A percentile compares a stretch with the other conserved stretches of the same genome.
Evolutionary conservation across 2,888 invertebrate species (phyloP).

Genomic region (Eucriotettix oculatus): DNA sequence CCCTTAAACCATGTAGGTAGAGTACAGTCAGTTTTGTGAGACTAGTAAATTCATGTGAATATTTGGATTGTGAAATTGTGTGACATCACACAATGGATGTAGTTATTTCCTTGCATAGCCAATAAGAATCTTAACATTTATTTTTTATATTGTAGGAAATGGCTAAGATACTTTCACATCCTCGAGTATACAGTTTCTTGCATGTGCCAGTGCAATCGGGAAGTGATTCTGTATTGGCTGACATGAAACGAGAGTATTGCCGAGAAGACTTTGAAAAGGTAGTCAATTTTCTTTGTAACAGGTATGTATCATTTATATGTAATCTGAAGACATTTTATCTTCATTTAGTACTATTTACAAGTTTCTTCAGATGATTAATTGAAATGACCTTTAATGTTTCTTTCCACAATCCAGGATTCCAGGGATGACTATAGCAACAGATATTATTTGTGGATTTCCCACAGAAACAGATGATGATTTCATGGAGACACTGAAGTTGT

Average conservation of each 20-base stretch:
- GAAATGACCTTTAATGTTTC: not conserved
- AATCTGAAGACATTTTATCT: not conserved
- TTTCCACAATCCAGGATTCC: constrained; percentile 45
- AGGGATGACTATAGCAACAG: constrained; percentile 87
- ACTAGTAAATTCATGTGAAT: too few relatives aligned
- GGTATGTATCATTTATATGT: constrained; percentile 28
- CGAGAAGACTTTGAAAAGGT: constrained; percentile 78
- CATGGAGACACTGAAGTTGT: constrained; percentile 67
- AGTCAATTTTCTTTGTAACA: constrained; percentile 61
- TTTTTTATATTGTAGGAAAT: constrained; percentile 40
- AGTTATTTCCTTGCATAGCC: too few relatives aligned
- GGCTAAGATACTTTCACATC: constrained; percentile 69
- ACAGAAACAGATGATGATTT: constrained; percentile 87
- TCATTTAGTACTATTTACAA: not conserved
- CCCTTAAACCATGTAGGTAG: too few relatives aligned
- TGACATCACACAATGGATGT: too few relatives aligned
- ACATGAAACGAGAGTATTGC: constrained; percentile 93
- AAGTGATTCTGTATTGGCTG: constrained; percentile 82
- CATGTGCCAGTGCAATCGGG: constrained; percentile 97
- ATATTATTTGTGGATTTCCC: constrained; percentile 97
- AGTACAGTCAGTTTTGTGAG: too few relatives aligned
- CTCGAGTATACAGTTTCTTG: constrained; percentile 83
- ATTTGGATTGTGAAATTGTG: too few relatives aligned
- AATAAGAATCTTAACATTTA: not conserved
- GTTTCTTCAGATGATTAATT: not conserved